Evolutionary conservation across 2,113 vertebrate genomes (phyloP).

Genomic region (Pleuronectes platessa): DNA sequence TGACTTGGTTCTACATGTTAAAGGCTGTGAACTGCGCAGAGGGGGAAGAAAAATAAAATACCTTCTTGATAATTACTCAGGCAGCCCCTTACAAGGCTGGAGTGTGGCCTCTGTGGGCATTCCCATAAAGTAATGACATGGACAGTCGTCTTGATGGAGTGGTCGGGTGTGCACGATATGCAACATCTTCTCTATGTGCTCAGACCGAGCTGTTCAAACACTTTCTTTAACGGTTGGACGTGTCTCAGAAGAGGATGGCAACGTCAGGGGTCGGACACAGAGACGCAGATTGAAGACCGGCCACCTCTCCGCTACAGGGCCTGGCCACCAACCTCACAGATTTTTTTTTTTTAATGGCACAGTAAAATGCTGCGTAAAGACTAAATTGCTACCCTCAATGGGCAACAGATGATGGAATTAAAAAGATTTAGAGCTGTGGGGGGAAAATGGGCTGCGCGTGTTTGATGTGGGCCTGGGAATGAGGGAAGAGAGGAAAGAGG

Average conservation of each 20-base stretch:
- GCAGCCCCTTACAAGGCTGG: background rate
- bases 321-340: conserved; percentile 70
- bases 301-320: conserved; percentile 61
- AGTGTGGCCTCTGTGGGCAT: conserved; percentile 42
- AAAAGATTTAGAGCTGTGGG: conserved; percentile 80
- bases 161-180: conserved; percentile 1
- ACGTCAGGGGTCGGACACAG: conserved; percentile 64
- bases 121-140: conserved; percentile 35
- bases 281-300: conserved; percentile 48
- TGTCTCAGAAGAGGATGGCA: conserved; percentile 37
- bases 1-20: conserved; percentile 7
- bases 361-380: conserved; percentile 79
- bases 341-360: conserved; percentile 75
- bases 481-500: conserved; percentile 63
- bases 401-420: conserved; percentile 83
- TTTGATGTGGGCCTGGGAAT: conserved; percentile 74
- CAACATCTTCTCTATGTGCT: conserved; percentile 58
- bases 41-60: conserved; percentile 36
- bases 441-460: conserved; percentile 59
- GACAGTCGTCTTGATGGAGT: conserved; percentile 26
- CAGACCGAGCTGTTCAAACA: conserved; percentile 60
- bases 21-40: background rate
- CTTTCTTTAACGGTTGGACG: conserved; percentile 52
- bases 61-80: conserved; percentile 15
- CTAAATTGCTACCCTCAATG: conserved; percentile 80